Base-by-base conservation (phyloP, 2,113 vertebrate genomes). In the Cnemophilus loriae region DNA sequence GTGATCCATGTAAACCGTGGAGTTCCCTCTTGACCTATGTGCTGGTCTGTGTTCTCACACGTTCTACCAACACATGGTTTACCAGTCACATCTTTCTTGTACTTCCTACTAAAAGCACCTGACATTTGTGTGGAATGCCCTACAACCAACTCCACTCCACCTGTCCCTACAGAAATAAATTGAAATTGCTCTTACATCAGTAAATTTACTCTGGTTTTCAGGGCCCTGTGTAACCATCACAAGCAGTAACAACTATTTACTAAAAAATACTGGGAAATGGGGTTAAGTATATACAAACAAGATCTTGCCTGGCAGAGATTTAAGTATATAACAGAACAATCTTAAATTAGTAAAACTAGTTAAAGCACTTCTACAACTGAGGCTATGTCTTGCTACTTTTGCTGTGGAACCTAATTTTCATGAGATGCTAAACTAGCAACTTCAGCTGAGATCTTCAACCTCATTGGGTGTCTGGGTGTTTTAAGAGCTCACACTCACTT, bases 1-100 rank as follows among this genome's bases (percentile, higher is more conserved):
- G 1, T 35, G 8, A 18, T 49, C 12, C 12, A 0, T 7, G 7
- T n/a, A 27, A 49, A 28, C 9, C 1, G 0, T 4, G 1, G 4
- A n/a, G 42, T 44, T 53, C 9, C 7, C 1, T 32, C 7, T 3
- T 68, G 35, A 8, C 7, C 3, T 17, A 0, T 10, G 2, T 41
- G 3, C 7, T 19, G 20, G 0, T 46, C 24, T 57, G 9, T 33
- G 19, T 11, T 13, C 13, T 63, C 11, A 5, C 2, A 0, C 13
- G 7, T 44, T 27, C 10, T 27, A 10, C 20, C 24, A 20, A 9
- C 4, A 6, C 6, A 0, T 3, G 3, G 7, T 50, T 89, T 35
- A 67, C n/a, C 47, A 56, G 3, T n/a, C 37, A n/a, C 2, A 4
- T 37, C 20, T 79, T 49, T 39, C 10, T 53, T 8, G 3, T 8